phyloP scores from a whole-genome alignment of 2,113 vertebrate genomes.

The Syngnathus floridae region DNA sequence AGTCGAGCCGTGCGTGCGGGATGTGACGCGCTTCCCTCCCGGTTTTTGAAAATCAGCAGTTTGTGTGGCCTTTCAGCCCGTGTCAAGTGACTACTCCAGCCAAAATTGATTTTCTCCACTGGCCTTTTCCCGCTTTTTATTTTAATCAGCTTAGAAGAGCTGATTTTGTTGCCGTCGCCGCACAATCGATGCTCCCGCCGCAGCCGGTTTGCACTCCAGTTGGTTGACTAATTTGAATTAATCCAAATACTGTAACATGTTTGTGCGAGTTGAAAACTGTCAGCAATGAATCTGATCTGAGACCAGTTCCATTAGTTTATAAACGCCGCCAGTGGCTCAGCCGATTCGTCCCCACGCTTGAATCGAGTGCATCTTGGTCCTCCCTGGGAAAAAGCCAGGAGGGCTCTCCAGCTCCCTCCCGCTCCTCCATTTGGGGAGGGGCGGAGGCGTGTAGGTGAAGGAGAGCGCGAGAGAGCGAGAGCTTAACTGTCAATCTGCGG shows the following conservation, averaged over 20 bases:
- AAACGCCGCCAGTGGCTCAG: conserved; percentile 11
- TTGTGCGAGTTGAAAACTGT: background rate
- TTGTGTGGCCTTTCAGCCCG: conserved; percentile 35
- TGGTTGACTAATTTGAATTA: background rate
- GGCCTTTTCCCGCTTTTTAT: conserved; percentile 33
- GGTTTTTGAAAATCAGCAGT: conserved; percentile 46
- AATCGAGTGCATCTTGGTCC: conserved; percentile 28
- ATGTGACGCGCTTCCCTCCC: conserved; percentile 26
- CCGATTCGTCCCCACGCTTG: conserved; percentile 1
- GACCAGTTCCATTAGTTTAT: conserved; percentile 6
- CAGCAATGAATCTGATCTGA: conserved; percentile 1
- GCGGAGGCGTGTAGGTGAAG: background rate
- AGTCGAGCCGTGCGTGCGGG: conserved; percentile 9
- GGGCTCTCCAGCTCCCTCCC: conserved; percentile 22
- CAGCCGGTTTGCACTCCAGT: conserved; percentile 17
- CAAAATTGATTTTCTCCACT: conserved; percentile 56
- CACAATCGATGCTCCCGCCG: conserved; percentile 48
- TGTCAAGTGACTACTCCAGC: conserved; percentile 41
- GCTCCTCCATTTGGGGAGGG: conserved; percentile 15
- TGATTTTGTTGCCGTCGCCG: conserved; percentile 52
- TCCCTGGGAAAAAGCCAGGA: conserved; percentile 14
- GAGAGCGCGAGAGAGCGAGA: conserved; percentile 6
- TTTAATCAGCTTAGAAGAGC: conserved; percentile 43
- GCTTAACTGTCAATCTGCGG: conserved; percentile 25
- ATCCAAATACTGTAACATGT: no score